A percentile compares a stretch with the other conserved stretches of the same genome.
Evolutionary conservation across 2,797 vertebrate species (phyloP).

Genomic region (Triplophysa bombifrons): DNA sequence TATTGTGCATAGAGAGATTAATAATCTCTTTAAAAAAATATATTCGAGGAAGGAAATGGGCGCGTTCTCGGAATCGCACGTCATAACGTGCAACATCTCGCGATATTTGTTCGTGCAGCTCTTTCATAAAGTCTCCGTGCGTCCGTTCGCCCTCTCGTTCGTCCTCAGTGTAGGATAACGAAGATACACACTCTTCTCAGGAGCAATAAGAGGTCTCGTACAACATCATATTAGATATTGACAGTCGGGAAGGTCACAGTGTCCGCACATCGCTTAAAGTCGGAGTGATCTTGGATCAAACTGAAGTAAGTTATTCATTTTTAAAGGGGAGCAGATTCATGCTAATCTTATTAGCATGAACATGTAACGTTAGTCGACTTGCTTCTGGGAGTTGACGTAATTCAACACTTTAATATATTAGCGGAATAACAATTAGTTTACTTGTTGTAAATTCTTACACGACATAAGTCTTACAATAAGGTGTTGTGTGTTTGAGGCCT

Average conservation of each 20-base stretch:
- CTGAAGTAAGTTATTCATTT: conserved; percentile 7
- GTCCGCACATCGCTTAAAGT: background rate
- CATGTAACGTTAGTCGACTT: background rate
- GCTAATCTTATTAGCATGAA: background rate
- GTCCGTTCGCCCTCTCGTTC: conserved; percentile 73
- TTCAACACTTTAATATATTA: background rate
- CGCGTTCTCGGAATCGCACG: background rate
- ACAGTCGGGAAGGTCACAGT: fast-evolving
- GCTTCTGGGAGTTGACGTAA: background rate
- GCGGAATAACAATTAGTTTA: too few relatives aligned
- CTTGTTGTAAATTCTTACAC: too few relatives aligned
- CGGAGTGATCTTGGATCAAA: background rate
- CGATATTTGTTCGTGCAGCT: conserved; percentile 18
- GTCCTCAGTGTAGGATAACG: conserved; percentile 87
- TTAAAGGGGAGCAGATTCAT: background rate
- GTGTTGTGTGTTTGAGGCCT: too few relatives aligned
- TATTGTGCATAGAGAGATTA: too few relatives aligned
- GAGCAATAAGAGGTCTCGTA: background rate
- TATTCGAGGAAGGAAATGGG: background rate
- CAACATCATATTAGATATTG: fast-evolving
- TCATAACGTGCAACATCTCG: conserved; percentile 45
- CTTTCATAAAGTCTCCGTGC: conserved; percentile 47
- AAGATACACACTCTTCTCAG: background rate
- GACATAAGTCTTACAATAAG: too few relatives aligned
- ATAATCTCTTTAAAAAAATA: too few relatives aligned